Conservation (phyloP, 2,888 invertebrate genomes). For the Pelosia muscerda region DNA sequence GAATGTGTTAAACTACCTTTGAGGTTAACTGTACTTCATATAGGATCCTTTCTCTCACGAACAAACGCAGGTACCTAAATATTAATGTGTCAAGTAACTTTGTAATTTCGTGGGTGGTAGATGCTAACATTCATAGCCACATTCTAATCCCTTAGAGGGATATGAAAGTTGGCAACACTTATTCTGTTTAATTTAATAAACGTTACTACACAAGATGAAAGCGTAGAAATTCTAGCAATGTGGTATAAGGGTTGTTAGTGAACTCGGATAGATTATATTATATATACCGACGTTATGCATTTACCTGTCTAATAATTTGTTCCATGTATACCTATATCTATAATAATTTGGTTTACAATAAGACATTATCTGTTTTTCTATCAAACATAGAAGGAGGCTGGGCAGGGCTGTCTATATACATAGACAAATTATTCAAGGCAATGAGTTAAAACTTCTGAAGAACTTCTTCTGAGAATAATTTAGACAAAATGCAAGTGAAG, state of each 20-base stretch:
- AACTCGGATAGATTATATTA: too few relatives aligned
- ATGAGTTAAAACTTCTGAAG: background rate
- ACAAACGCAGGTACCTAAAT: background rate
- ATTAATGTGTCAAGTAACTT: background rate
- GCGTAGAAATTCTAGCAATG: slow-evolving; percentile 22
- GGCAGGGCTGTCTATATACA: too few relatives aligned
- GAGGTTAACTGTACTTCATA: background rate
- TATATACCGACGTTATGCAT: too few relatives aligned
- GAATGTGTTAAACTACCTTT: background rate
- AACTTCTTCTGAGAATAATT: too few relatives aligned
- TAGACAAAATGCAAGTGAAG: too few relatives aligned
- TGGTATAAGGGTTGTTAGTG: slow-evolving; percentile 34
- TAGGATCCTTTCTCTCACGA: background rate
- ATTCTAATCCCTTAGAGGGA: slow-evolving; percentile 11
- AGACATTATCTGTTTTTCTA: too few relatives aligned
- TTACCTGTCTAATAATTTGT: too few relatives aligned
- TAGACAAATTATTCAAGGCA: too few relatives aligned
- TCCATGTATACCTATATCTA: too few relatives aligned
- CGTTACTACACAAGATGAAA: slow-evolving; percentile 38
- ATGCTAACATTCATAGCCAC: background rate
- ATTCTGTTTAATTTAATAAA: slow-evolving; percentile 48
- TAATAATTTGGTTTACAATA: too few relatives aligned
- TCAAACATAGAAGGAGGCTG: too few relatives aligned
- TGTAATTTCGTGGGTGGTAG: background rate
- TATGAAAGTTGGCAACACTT: slow-evolving; percentile 39